Evolutionary conservation across 2,797 vertebrate species (phyloP).

Genomic region (Galagoides demidoff): DNA sequence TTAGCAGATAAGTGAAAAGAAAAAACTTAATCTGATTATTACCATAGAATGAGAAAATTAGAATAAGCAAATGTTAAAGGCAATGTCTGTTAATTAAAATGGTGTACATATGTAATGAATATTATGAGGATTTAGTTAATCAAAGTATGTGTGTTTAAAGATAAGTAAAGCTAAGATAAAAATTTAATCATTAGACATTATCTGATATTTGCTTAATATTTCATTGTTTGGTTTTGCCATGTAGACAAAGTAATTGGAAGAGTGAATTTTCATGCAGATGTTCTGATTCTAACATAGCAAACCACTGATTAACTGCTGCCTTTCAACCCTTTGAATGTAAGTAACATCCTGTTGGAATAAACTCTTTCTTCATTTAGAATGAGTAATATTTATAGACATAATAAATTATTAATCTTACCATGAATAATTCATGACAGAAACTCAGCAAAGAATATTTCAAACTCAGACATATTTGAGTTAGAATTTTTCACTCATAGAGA

Average conservation of each 20-base stretch:
- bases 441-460: slow-evolving; percentile 34
- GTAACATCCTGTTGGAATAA: background rate
- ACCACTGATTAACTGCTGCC: background rate
- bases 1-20: background rate
- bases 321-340: background rate
- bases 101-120: background rate
- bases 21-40: background rate
- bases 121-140: background rate
- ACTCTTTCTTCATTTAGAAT: slow-evolving; percentile 39
- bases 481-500: slow-evolving; percentile 1
- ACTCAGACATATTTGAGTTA: slow-evolving; percentile 20
- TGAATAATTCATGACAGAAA: slow-evolving; percentile 64
- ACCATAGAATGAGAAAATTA: background rate
- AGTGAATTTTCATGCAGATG: background rate
- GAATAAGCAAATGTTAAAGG: background rate
- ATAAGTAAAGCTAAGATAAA: background rate
- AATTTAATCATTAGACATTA: background rate
- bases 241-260: background rate
- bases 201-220: background rate
- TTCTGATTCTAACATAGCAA: background rate
- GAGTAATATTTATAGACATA: slow-evolving; percentile 46
- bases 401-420: slow-evolving; percentile 65
- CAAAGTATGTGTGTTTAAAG: background rate
- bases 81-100: slow-evolving; percentile 7
- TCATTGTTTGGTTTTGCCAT: background rate